These are phyloP conservation scores for Nomada goodeniana DNA, from an alignment of 2,888 invertebrate genomes.

Conservation along the genomic window DNA sequence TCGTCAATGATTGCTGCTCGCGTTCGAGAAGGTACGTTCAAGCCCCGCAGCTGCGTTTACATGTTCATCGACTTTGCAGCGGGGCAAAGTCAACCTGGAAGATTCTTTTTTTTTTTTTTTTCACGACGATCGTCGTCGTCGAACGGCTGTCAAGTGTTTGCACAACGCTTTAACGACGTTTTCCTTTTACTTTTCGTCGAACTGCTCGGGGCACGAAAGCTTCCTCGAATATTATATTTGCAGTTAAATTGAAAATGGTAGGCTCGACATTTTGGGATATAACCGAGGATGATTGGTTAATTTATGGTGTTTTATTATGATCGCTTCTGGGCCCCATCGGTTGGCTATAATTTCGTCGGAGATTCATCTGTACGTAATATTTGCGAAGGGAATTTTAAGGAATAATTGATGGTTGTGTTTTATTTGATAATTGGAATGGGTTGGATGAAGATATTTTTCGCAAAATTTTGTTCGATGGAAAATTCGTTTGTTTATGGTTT, in stretches of 20 bases:
- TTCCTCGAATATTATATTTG: background rate
- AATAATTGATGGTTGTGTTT: no score
- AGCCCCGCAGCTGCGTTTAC: constrained; percentile 68
- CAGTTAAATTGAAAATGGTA: background rate
- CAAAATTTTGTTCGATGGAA: no score
- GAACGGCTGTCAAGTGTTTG: constrained; percentile 41
- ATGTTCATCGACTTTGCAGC: constrained; percentile 51
- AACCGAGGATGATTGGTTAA: no score
- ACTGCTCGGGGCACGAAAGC: background rate
- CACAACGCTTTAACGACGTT: background rate
- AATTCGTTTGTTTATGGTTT: background rate
- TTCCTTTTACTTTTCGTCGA: background rate
- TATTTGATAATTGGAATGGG: background rate
- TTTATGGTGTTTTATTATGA: no score
- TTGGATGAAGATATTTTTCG: no score
- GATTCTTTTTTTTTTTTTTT: constrained; percentile 8
- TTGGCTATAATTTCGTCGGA: no score
- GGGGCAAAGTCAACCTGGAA: constrained; percentile 44
- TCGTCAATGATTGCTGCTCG: constrained; percentile 69
- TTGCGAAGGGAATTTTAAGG: no score
- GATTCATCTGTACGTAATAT: no score
- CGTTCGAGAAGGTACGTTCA: constrained; percentile 48
- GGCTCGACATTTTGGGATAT: background rate
- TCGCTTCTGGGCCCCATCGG: no score
- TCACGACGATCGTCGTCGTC: background rate